A percentile compares a stretch with the other conserved stretches of the same genome.
Conservation (phyloP, 2,797 vertebrate species). For the Hydrophis major region DNA sequence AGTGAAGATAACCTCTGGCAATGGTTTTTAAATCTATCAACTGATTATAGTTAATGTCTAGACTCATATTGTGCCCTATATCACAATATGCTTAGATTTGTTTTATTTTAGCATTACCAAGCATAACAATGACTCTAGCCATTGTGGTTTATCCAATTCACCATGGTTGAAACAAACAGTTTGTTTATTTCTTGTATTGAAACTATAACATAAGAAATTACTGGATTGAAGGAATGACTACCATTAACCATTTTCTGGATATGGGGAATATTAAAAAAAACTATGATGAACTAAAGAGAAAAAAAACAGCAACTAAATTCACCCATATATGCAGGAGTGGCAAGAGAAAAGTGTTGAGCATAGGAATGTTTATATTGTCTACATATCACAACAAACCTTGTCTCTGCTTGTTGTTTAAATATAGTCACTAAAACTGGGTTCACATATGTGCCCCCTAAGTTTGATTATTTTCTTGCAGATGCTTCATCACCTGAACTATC, state of each 20-base stretch:
- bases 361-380: not conserved
- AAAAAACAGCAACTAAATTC: not conserved
- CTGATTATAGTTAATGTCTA: not conserved
- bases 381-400: not conserved
- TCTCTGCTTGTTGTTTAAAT: not conserved
- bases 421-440: not conserved
- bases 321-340: no score
- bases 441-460: not conserved
- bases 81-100: not conserved
- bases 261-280: not conserved
- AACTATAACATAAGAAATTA: not conserved
- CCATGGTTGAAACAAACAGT: not conserved
- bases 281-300: not conserved
- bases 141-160: not conserved
- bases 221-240: not conserved
- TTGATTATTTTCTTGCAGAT: not conserved
- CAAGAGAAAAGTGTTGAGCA: not conserved
- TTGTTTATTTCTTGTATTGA: not conserved
- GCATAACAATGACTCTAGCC: not conserved
- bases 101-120: not conserved
- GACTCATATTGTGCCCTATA: not conserved
- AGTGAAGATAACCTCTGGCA: not conserved
- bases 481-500: not conserved
- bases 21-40: not conserved
- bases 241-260: not conserved